Base-by-base conservation (phyloP, 2,888 invertebrate species). In the Callimorpha dominula region DNA sequence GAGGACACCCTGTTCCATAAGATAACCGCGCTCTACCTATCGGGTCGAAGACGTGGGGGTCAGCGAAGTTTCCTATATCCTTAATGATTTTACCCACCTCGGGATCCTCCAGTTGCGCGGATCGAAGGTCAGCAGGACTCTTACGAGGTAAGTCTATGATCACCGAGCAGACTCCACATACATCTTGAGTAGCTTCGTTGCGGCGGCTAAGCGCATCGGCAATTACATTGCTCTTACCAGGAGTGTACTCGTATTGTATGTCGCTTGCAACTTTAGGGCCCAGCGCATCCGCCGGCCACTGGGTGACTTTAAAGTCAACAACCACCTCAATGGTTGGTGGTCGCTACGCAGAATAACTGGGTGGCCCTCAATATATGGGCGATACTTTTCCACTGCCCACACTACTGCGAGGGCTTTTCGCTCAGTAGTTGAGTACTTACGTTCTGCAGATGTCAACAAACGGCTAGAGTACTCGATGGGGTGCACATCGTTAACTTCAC, bases 371-470 rank as follows among this genome's bases (percentile, higher is more conserved):
- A 66, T 20, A 31, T 67, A 67, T 5, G 40, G 31, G 14, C 67
- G 15, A 17, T 54, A 67, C 49, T 17, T 31, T 11, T 64, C 64
- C 7, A 64, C 43, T 15, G 63, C 63, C 63, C 63, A 63, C 6
- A 63, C 63, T 40, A 31, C 66, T 1, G 66, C 66, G 15, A 66
- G 52, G 5, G 66, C 66, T 52, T 66, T 52, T 17, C 68, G 40
- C 6, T 40, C n/a, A n/a, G n/a, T n/a, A n/a, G n/a, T n/a, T 1
- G 42, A 67, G 40, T 67, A 50, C 42, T 67, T 67, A 9, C 67
- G 52, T 15, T 54, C 52, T 17, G 52, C 67, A 42, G 40, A 14
- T 4, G n/a, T 52, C 15, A 67, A 40, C 7, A 52, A 49, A 15
- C 67, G 67, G 40, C 54, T 67, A 14, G 64, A 52, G 31, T 52